Base-by-base conservation (phyloP, 37 sponge, comb jelly and placozoan genomes). In the Ephydatia muelleri region DNA sequence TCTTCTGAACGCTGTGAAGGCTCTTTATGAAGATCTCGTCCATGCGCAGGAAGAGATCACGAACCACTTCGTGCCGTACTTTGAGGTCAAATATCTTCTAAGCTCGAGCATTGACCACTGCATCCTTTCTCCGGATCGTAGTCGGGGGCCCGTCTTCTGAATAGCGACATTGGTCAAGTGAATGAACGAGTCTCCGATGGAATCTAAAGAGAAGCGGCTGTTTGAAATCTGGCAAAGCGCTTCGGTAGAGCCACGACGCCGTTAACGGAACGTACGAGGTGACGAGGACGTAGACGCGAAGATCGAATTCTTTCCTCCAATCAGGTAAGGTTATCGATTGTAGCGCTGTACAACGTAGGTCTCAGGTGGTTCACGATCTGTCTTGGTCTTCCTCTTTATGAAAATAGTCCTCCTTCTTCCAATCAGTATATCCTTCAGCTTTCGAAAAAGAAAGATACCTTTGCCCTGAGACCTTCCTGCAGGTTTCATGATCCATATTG, bases 401-500 rank as follows among this genome's bases (percentile, higher is more conserved):
- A 83, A 90, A 89, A 34, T 90, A 90, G 39, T 92, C 87, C n/a
- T 89, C 99, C 78, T 99, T 99, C 80, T 93, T 97, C 99, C 99
- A 99, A 47, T 99, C 97, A 47, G 90, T 93, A 99, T 99, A 73
- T 99, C 99, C 74, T 95, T 99, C 64, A 99, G 97, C 82, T 95
- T 96, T 27, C 99, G 86, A 65, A 99, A 99, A 5, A 99, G 91
- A 49, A 99, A 99, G 25, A 99, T 99, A 28, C 99, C 99, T 76
- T 93, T 96, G 13, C 99, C 99, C 67, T 99, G 99, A 29, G 99
- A 95, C 74, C 97, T 99, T 11, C 95, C 96, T 21, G 96, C 96
- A 0, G 99, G 99, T 86, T 99, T 99, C 99, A 99, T 99, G 80
- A 99, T 99, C 99, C 99, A 99, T 28, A 94, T 97, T 5, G 94